Evolutionary conservation across 2,888 invertebrate species (phyloP), one percentile per base, ranked within the genome.

Genomic region (Clivina fossor): DNA sequence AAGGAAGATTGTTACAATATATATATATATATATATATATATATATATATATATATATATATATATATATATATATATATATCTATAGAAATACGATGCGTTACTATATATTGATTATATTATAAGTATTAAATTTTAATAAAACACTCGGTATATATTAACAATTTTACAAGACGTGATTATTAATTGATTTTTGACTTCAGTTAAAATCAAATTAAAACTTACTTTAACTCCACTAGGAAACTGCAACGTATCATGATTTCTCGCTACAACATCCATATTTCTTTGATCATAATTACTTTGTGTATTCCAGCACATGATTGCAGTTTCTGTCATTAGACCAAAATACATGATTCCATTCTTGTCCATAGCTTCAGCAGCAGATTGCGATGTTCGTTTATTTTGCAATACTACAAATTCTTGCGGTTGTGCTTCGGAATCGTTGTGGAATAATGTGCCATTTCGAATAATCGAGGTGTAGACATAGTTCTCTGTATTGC

Each of bases 271-370:
- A 3, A 81, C 66, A 55, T 78, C 75, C 20, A 83, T 78, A 68
- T 81, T 82, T 44, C 76, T 74, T 1, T 71, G 70, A 0, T 78
- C 77, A 64, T 81, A 89, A 9, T 83, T 77, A 0, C 80, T 80
- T 0, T 74, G 78, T 1, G 82, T 82, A 67, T 90, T 86, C 87
- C 90, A 90, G 62, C 86, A 89, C 65, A 79, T 81, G 19, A 91
- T 76, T 19, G 85, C 80, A 3, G 85, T 79, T 1, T 86, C 84
- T 1, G 81, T 77, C 73, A 86, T 77, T 2, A 84, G 68, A 0
- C 88, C 88, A 66, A 85, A 89, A 68, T 80, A 89, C 60, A 88
- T 72, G 55, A 88, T 77, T 1, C 88, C 89, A 41, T 82, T 76
- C 24, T 76, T 76, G 64, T 88, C 86, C 66, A 88, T 85, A 0